Conservation (phyloP, 1,140 invertebrate genomes). For the Harpegnathos saltator region DNA sequence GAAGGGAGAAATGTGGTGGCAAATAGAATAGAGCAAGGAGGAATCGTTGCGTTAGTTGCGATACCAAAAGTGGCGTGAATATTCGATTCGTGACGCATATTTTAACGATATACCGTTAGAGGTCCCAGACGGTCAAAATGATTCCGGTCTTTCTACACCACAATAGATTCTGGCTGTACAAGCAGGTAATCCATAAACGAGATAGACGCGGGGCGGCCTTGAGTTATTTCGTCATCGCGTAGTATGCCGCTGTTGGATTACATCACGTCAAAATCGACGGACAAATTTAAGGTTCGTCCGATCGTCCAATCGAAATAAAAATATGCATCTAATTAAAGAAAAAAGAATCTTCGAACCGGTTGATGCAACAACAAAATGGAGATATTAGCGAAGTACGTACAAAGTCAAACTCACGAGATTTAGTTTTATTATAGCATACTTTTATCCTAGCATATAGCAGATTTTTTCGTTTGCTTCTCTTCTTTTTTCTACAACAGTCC, state of each 20-base stretch:
- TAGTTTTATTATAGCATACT: neutral
- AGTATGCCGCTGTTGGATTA: conserved; percentile 14
- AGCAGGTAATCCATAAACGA: conserved; percentile 12
- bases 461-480: too few species aligned
- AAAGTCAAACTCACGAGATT: neutral
- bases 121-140: conserved; percentile 66
- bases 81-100: conserved; percentile 41
- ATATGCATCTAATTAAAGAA: neutral
- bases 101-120: conserved; percentile 68
- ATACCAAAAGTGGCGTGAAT: conserved; percentile 42
- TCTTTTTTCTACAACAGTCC: neutral
- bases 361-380: neutral
- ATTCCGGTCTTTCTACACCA: conserved; percentile 14
- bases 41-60: conserved; percentile 19
- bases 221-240: conserved; percentile 31
- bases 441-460: too few species aligned
- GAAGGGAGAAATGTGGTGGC: too few species aligned
- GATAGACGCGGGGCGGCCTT: conserved; percentile 34
- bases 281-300: neutral
- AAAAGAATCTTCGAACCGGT: neutral
- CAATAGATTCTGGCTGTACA: conserved; percentile 14
- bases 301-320: neutral
- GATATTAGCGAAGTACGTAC: neutral
- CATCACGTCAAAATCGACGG: neutral
- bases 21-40: too few species aligned